Evolutionary conservation across 2,888 invertebrate genomes (phyloP).

Genomic region (Yponomeuta plumbellus): DNA sequence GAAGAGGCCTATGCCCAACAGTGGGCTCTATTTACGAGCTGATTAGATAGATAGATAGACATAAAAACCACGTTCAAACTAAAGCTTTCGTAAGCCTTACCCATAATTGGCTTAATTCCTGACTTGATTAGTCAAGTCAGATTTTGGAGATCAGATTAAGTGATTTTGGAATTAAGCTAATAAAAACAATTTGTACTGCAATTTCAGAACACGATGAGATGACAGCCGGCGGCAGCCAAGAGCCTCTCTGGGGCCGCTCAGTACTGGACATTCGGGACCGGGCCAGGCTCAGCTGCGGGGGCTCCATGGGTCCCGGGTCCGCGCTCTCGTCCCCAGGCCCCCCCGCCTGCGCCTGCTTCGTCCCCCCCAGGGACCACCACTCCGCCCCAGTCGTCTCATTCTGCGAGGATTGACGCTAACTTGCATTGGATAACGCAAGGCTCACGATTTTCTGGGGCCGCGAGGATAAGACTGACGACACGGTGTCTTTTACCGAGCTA

Average conservation of each 20-base stretch:
- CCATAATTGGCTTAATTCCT: too few species aligned
- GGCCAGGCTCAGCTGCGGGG: conserved; percentile 61
- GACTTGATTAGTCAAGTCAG: too few species aligned
- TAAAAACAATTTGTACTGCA: neutral
- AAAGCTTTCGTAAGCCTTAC: too few species aligned
- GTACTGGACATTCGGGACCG: conserved; percentile 55
- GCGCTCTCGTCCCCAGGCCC: conserved; percentile 63
- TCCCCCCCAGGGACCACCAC: conserved; percentile 64
- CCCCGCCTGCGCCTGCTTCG: conserved; percentile 65
- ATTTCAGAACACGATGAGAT: conserved; percentile 40
- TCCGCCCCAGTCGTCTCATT: conserved; percentile 79
- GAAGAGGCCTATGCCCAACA: too few species aligned
- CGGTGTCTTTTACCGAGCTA: conserved; percentile 17
- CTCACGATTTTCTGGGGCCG: conserved; percentile 34
- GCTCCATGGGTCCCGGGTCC: conserved; percentile 57
- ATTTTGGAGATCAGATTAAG: too few species aligned
- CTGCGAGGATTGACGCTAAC: conserved; percentile 71
- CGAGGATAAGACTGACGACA: conserved; percentile 23
- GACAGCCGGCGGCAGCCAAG: conserved; percentile 31
- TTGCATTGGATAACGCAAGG: conserved; percentile 28
- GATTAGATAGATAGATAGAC: too few species aligned
- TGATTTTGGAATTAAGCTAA: too few species aligned
- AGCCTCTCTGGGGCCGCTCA: conserved; percentile 49
- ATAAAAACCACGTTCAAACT: too few species aligned
- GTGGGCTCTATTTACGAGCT: too few species aligned